A percentile compares a stretch with the other conserved stretches of the same genome.
phyloP scores from a whole-genome alignment of 2,797 vertebrate species.

The Perodicticus potto region DNA sequence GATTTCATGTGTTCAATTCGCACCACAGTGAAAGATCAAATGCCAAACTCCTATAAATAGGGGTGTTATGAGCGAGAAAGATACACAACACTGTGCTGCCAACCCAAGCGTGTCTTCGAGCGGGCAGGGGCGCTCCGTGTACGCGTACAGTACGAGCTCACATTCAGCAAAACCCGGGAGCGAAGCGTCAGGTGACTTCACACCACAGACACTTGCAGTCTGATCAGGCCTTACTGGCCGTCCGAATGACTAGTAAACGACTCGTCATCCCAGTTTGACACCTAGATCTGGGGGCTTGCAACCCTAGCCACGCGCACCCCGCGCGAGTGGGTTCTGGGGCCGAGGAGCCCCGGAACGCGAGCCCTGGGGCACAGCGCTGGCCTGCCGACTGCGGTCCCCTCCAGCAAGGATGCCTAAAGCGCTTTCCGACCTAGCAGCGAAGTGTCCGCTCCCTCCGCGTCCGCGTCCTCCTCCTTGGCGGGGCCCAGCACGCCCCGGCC shows the following conservation, averaged over 20 bases:
- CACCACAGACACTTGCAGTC: background rate
- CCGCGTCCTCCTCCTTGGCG: background rate
- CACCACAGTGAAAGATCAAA: slow-evolving; percentile 63
- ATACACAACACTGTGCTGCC: slow-evolving; percentile 25
- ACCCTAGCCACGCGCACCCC: background rate
- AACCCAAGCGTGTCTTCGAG: slow-evolving; percentile 29
- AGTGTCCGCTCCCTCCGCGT: background rate
- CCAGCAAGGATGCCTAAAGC: background rate
- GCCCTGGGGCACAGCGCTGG: background rate
- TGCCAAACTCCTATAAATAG: slow-evolving; percentile 78
- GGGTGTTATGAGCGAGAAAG: slow-evolving; percentile 53
- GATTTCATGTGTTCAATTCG: slow-evolving; percentile 18
- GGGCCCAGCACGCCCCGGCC: background rate
- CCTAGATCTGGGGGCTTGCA: background rate
- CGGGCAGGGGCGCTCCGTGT: slow-evolving; percentile 15
- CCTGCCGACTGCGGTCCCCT: slow-evolving; percentile 44
- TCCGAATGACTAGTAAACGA: background rate
- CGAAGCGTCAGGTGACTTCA: slow-evolving; percentile 52
- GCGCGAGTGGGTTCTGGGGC: background rate
- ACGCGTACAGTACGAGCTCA: slow-evolving; percentile 51
- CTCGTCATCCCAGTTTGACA: slow-evolving; percentile 8
- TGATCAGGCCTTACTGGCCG: background rate
- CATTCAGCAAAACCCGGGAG: slow-evolving; percentile 34
- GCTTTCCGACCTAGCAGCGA: slow-evolving; percentile 20
- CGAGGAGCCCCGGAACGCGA: background rate